phyloP scores from a whole-genome alignment of 2,888 invertebrate genomes.

The Pollenia angustigena region DNA sequence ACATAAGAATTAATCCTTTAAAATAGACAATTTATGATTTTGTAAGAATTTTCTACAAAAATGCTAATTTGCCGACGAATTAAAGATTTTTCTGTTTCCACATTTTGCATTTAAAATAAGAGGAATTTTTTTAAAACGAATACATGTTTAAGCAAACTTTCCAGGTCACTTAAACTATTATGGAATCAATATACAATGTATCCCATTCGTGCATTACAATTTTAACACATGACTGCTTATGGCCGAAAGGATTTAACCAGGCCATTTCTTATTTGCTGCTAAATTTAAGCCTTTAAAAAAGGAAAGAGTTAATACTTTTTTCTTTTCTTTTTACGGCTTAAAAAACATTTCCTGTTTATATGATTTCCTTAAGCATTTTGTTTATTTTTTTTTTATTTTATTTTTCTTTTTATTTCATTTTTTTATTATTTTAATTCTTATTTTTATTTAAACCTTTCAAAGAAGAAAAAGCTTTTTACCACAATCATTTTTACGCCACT shows the following conservation, averaged over 20 bases:
- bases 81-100: no score
- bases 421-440: constrained; percentile 3
- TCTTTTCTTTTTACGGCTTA: neutral
- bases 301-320: constrained; percentile 26
- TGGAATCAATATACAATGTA: no score
- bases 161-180: neutral
- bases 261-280: constrained; percentile 6
- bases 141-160: neutral
- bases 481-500: constrained; percentile 68
- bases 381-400: constrained; percentile 21
- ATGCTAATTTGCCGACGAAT: no score
- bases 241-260: neutral
- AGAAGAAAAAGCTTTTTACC: constrained; percentile 55
- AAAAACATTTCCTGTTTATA: constrained; percentile 12
- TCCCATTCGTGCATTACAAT: neutral
- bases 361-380: constrained; percentile 30
- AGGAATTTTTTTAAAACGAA: no score
- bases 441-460: constrained; percentile 53
- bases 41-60: no score
- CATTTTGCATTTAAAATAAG: no score
- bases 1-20: no score
- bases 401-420: constrained; percentile 35
- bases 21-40: no score
- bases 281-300: constrained; percentile 21
- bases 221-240: constrained; percentile 46